Conservation (phyloP, 2,888 invertebrate species). For the Eustalomyia histrio region DNA sequence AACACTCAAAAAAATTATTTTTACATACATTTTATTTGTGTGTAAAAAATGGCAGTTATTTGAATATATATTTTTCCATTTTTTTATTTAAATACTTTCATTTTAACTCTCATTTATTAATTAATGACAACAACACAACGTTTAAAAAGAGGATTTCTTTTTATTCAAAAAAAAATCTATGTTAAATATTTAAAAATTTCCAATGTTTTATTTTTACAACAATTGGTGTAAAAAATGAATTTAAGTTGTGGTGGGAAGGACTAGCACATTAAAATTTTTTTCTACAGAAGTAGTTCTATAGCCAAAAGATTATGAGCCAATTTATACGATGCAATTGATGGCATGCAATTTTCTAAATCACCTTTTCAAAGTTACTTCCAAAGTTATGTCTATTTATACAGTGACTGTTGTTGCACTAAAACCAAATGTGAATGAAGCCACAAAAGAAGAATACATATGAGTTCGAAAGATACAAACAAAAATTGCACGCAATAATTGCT, state of each 20-base stretch:
- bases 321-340: too few relatives aligned
- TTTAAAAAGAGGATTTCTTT: conserved; percentile 23
- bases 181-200: neutral
- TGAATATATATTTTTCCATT: conserved; percentile 67
- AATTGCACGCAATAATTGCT: too few relatives aligned
- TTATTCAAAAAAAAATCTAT: neutral
- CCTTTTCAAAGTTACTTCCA: too few relatives aligned
- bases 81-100: conserved; percentile 59
- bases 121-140: conserved; percentile 67
- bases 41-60: conserved; percentile 78
- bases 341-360: too few relatives aligned
- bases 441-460: too few relatives aligned
- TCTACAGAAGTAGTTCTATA: neutral
- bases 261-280: neutral
- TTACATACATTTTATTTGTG: conserved; percentile 72
- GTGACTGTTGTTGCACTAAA: too few relatives aligned
- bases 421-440: too few relatives aligned
- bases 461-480: too few relatives aligned
- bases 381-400: too few relatives aligned
- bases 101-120: conserved; percentile 64
- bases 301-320: neutral
- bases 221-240: neutral
- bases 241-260: neutral
- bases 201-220: neutral
- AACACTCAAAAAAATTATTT: conserved; percentile 71